A percentile compares a stretch with the other conserved stretches of the same genome.
phyloP scores from a whole-genome alignment of 2,113 vertebrate species.

The Athene noctua region DNA sequence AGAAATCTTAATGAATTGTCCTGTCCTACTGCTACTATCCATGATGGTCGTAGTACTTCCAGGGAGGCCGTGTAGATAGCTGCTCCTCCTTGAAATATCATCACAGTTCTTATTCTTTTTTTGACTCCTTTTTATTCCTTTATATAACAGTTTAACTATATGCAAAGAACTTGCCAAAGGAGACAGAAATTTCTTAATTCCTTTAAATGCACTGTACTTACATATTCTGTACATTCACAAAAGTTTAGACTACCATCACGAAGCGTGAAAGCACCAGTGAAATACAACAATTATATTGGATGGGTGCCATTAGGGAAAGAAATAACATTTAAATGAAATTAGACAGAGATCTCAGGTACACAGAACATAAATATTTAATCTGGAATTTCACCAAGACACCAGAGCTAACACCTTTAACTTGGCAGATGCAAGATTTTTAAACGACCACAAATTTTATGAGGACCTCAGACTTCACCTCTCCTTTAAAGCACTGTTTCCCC shows the following conservation, averaged over 20 bases:
- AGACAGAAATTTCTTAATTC: not conserved
- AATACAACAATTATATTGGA: not conserved
- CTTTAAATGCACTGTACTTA: not conserved
- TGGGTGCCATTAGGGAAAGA: not conserved
- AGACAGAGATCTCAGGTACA: not conserved
- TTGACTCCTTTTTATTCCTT: not conserved
- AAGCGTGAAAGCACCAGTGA: not conserved
- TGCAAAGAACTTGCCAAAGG: not conserved
- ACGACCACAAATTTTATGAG: slow-evolving; percentile 19
- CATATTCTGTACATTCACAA: not conserved
- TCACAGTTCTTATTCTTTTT: not conserved
- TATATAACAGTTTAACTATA: not conserved
- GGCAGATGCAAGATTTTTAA: not conserved
- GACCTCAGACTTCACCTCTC: not conserved
- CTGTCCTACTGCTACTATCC: not conserved
- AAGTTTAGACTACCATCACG: not conserved
- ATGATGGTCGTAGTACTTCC: not conserved
- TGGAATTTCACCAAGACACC: slow-evolving; percentile 24
- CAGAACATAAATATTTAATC: slow-evolving; percentile 27
- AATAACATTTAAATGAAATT: slow-evolving; percentile 17
- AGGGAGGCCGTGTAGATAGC: not conserved
- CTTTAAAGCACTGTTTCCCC: not conserved
- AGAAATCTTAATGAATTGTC: not conserved
- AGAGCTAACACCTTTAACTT: slow-evolving; percentile 18
- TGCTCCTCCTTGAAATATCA: not conserved